A percentile compares a stretch with the other conserved stretches of the same genome.
Conservation (phyloP, 35 echinoderm and acorn worm species). For the Apostichopus parvimensis region DNA sequence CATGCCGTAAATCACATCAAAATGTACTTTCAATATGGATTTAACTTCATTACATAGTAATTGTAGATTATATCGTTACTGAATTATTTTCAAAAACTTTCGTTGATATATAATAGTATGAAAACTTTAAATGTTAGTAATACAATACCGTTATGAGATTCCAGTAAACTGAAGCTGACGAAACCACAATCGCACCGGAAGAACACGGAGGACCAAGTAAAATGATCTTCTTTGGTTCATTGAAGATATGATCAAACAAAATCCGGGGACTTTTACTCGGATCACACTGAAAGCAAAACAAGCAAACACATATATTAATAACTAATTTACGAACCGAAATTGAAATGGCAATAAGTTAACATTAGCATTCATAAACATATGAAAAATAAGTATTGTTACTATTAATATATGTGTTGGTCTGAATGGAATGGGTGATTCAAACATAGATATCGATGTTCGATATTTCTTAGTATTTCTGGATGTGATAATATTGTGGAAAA, state of each 20-base stretch:
- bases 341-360: too few relatives aligned
- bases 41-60: background rate
- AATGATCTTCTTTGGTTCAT: constrained; percentile 19
- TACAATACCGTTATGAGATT: constrained; percentile 50
- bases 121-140: too few relatives aligned
- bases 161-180: constrained; percentile 24
- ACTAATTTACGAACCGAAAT: too few relatives aligned
- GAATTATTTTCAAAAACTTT: too few relatives aligned
- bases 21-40: background rate
- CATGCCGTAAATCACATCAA: background rate
- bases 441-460: too few relatives aligned
- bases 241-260: constrained; percentile 42
- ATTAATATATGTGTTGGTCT: too few relatives aligned
- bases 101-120: too few relatives aligned
- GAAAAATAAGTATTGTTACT: too few relatives aligned
- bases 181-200: constrained; percentile 2
- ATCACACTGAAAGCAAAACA: constrained; percentile 23
- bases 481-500: too few relatives aligned
- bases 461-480: too few relatives aligned
- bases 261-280: background rate
- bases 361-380: too few relatives aligned
- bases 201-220: constrained; percentile 50
- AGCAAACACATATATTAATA: background rate
- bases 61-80: background rate
- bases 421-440: too few relatives aligned